Evolutionary conservation across 2,888 invertebrate genomes (phyloP).

Genomic region (Sesamia inferens): DNA sequence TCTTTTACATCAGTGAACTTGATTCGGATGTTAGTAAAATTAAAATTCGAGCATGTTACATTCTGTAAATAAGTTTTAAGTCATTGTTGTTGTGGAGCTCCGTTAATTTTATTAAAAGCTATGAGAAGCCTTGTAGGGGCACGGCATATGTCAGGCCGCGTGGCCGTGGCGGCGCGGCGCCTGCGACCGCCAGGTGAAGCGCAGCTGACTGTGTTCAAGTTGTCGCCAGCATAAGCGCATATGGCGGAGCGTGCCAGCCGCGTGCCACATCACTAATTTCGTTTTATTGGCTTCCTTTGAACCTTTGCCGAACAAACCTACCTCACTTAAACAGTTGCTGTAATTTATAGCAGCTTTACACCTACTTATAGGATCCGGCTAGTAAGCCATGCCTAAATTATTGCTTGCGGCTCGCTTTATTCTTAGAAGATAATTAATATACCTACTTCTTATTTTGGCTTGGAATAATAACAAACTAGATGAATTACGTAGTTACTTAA

Average conservation of each 20-base stretch:
- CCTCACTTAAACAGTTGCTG: slow-evolving; percentile 39
- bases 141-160: slow-evolving; percentile 48
- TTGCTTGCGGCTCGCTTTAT: slow-evolving; percentile 22
- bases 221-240: slow-evolving; percentile 64
- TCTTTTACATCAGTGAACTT: slow-evolving; percentile 14
- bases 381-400: slow-evolving; percentile 40
- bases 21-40: slow-evolving; percentile 27
- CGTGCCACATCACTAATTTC: slow-evolving; percentile 75
- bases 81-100: slow-evolving; percentile 66
- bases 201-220: slow-evolving; percentile 75
- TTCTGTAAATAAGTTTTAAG: slow-evolving; percentile 49
- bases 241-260: slow-evolving; percentile 82
- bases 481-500: neutral
- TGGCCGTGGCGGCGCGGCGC: slow-evolving; percentile 16
- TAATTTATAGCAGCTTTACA: slow-evolving; percentile 49
- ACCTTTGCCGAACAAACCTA: slow-evolving; percentile 43
- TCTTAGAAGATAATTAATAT: slow-evolving; percentile 21
- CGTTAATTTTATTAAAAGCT: slow-evolving; percentile 75
- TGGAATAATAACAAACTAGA: neutral
- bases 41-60: slow-evolving; percentile 38
- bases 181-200: slow-evolving; percentile 75
- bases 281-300: slow-evolving; percentile 69
- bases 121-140: slow-evolving; percentile 77
- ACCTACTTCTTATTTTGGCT: slow-evolving; percentile 6
- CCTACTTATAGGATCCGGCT: slow-evolving; percentile 46